These are phyloP conservation scores for Alces alces DNA, from an alignment of 2,113 vertebrate genomes.

Conservation along the genomic window DNA sequence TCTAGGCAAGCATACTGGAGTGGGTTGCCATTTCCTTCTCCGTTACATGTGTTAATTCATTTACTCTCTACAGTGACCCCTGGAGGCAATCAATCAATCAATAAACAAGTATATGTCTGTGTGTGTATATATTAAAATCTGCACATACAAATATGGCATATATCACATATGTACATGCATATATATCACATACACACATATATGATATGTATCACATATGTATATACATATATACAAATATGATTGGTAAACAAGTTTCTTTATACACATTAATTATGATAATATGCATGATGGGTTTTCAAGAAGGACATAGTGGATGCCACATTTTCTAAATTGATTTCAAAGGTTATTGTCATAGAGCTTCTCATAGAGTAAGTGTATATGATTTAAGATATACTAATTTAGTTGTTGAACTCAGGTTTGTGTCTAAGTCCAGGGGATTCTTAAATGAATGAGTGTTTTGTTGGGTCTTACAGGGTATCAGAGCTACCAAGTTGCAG, in stretches of 20 bases:
- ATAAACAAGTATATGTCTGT: neutral
- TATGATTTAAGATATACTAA: neutral
- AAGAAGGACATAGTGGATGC: neutral
- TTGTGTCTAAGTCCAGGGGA: neutral
- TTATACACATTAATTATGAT: neutral
- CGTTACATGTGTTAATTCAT: neutral
- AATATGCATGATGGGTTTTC: neutral
- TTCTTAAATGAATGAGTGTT: neutral
- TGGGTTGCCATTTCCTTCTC: neutral
- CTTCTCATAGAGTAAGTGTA: neutral
- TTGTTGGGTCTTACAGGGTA: neutral
- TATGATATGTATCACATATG: neutral
- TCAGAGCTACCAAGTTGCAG: neutral
- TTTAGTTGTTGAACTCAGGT: neutral
- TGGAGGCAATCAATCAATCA: neutral
- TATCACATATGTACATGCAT: neutral
- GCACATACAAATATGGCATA: neutral
- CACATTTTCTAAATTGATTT: neutral
- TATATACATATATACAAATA: neutral
- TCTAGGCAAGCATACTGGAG: neutral
- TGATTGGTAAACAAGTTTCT: neutral
- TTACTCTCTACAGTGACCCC: neutral
- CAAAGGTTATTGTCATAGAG: neutral
- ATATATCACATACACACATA: neutral
- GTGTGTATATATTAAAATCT: neutral